These are phyloP conservation scores for Pteria penguin DNA, from an alignment of 2,888 invertebrate genomes.

Conservation along the genomic window DNA sequence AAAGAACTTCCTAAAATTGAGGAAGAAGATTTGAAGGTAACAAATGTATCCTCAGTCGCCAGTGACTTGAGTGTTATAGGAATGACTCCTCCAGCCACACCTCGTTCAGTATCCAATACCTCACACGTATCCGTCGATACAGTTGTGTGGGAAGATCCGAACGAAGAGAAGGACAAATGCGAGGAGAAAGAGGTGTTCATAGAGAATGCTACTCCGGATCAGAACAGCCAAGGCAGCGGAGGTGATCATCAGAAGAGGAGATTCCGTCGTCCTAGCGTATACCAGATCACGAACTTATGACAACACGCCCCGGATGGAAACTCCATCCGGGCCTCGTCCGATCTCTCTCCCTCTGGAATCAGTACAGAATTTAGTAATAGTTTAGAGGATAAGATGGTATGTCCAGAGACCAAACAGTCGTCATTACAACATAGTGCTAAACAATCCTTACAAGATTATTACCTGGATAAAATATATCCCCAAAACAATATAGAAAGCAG, in stretches of 20 bases:
- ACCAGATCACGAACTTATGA: conserved; percentile 54
- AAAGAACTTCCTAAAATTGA: conserved; percentile 57
- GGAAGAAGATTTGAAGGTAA: conserved; percentile 14
- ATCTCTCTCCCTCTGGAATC: neutral
- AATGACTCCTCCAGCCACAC: conserved; percentile 1
- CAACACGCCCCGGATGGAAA: conserved; percentile 3
- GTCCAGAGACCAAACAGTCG: neutral
- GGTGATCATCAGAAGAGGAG: neutral
- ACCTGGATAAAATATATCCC: too few relatives aligned
- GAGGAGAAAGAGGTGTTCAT: neutral
- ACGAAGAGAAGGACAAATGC: neutral
- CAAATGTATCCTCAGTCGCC: neutral
- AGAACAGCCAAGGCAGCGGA: neutral
- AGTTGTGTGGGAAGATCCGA: neutral
- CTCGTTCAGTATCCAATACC: neutral
- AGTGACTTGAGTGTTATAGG: conserved; percentile 11
- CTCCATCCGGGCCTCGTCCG: conserved; percentile 24
- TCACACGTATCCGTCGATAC: neutral
- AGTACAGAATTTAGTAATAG: neutral
- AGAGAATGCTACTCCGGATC: neutral
- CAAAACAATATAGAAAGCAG: neutral
- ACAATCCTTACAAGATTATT: neutral
- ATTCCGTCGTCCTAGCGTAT: conserved; percentile 39
- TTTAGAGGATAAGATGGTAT: neutral
- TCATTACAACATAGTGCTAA: neutral